phyloP scores from a whole-genome alignment of 2,797 vertebrate genomes.

The Masticophis lateralis region DNA sequence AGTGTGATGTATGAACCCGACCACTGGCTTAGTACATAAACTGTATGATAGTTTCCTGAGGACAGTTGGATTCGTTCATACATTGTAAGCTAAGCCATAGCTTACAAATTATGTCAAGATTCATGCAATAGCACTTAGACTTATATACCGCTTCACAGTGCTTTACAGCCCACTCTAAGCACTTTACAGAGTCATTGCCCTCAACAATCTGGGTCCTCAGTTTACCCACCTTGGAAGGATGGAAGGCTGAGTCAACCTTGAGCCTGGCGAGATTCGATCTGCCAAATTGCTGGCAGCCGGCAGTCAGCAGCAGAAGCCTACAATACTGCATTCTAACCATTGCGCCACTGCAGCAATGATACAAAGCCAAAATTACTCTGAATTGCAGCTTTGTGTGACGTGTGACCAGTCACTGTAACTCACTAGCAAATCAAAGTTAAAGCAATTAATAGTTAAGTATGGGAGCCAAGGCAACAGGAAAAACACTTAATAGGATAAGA shows the following conservation, averaged over 20 bases:
- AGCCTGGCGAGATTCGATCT: too few species aligned
- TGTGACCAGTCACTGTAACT: not conserved
- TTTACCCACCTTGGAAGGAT: too few species aligned
- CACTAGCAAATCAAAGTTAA: not conserved
- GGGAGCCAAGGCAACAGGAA: not conserved
- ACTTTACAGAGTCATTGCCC: too few species aligned
- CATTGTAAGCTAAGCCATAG: not conserved
- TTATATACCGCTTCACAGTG: too few species aligned
- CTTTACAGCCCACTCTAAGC: too few species aligned
- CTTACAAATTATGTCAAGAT: not conserved
- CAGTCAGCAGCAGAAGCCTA: too few species aligned
- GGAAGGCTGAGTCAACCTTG: too few species aligned
- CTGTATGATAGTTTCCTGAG: not conserved
- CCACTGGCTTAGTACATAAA: not conserved
- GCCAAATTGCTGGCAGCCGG: too few species aligned
- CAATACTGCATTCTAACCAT: too few species aligned
- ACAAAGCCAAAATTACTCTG: not conserved
- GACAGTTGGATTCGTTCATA: not conserved
- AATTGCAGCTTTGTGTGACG: not conserved
- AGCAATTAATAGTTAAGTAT: not conserved
- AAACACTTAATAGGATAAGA: too few species aligned
- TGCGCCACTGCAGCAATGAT: not conserved
- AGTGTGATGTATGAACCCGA: not conserved
- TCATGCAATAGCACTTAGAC: not conserved
- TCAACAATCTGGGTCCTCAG: too few species aligned